Conservation (phyloP, 2,888 invertebrate genomes). For the Helicoverpa assulta region DNA sequence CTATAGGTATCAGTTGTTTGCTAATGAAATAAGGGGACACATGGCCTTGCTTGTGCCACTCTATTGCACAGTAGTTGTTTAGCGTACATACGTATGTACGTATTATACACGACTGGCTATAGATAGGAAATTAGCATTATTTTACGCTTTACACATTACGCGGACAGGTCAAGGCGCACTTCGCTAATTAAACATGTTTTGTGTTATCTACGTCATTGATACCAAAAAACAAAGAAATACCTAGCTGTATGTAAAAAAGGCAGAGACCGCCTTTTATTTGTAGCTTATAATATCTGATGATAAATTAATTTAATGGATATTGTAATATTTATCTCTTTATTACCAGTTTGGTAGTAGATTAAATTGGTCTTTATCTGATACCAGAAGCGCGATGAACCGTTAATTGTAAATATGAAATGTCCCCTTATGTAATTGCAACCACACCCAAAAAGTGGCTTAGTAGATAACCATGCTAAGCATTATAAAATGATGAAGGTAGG, state of each 20-base stretch:
- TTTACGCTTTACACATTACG: slow-evolving; percentile 26
- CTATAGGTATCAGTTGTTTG: slow-evolving; percentile 55
- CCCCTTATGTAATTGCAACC: neutral
- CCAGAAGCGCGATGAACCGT: neutral
- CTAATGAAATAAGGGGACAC: slow-evolving; percentile 67
- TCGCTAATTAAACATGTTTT: neutral
- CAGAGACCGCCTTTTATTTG: too few species aligned
- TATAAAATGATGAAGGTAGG: slow-evolving; percentile 5
- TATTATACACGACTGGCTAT: slow-evolving; percentile 8
- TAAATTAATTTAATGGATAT: too few species aligned
- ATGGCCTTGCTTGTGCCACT: slow-evolving; percentile 64
- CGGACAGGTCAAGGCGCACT: slow-evolving; percentile 48
- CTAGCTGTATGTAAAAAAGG: neutral
- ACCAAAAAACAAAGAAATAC: neutral
- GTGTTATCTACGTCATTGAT: neutral
- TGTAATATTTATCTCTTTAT: too few species aligned
- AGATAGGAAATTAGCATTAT: slow-evolving; percentile 52
- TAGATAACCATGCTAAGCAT: neutral
- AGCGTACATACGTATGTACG: slow-evolving; percentile 10
- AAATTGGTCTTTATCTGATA: slow-evolving; percentile 12
- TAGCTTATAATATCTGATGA: too few species aligned
- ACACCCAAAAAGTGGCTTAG: neutral
- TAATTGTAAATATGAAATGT: slow-evolving; percentile 5
- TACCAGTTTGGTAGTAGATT: too few species aligned
- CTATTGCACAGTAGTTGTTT: slow-evolving; percentile 48